These are phyloP conservation scores for Menura novaehollandiae DNA, from an alignment of 2,113 vertebrate species.

Conservation along the genomic window DNA sequence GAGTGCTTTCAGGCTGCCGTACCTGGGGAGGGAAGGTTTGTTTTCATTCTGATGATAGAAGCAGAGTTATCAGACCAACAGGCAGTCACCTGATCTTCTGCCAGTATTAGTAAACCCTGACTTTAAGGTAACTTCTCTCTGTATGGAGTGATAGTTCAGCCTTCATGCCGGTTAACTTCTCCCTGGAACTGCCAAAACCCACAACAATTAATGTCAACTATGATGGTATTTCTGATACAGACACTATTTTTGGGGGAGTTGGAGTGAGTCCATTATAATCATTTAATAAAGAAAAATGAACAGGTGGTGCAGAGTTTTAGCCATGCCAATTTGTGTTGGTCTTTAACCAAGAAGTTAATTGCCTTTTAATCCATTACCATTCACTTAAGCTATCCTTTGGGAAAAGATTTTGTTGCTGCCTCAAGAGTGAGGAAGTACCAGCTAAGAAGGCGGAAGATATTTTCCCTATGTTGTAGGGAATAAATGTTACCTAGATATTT, in stretches of 20 bases:
- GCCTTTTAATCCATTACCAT: not conserved
- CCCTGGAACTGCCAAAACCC: not conserved
- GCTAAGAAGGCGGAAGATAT: not conserved
- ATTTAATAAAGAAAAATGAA: not conserved
- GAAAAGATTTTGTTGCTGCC: not conserved
- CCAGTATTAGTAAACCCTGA: not conserved
- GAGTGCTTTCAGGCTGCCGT: not conserved
- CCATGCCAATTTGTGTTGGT: not conserved
- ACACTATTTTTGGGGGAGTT: not conserved
- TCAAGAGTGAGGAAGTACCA: not conserved
- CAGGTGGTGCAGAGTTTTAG: not conserved
- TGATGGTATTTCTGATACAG: not conserved
- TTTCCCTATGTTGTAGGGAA: not conserved
- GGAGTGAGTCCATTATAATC: not conserved
- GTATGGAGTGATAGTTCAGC: not conserved
- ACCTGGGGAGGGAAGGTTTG: not conserved
- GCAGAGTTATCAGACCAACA: not conserved
- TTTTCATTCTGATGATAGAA: not conserved
- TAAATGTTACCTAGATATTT: not conserved
- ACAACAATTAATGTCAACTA: not conserved
- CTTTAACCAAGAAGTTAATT: conserved; percentile 4
- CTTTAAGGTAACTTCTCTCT: not conserved
- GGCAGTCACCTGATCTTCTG: not conserved
- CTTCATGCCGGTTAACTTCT: not conserved
- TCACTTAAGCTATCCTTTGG: not conserved